A percentile compares a stretch with the other conserved stretches of the same genome.
These are phyloP conservation scores for Leptobrachium leishanense DNA, from an alignment of 2,113 vertebrate species.

Conservation along the genomic window DNA sequence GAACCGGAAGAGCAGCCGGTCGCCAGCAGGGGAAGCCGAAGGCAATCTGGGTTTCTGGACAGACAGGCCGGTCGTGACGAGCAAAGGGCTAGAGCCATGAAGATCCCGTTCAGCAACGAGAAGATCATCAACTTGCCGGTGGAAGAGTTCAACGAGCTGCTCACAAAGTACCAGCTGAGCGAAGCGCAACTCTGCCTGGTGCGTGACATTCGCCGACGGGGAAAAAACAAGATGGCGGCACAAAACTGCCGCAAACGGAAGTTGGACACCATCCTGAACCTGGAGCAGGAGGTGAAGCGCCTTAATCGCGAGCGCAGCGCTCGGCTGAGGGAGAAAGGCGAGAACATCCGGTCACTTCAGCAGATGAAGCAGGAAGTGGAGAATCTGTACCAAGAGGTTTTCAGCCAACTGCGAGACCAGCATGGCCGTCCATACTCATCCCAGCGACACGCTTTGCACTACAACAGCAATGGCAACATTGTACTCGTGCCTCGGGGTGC, in stretches of 20 bases:
- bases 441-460: conserved; percentile 88
- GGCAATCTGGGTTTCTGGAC: conserved; percentile 79
- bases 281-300: conserved; percentile 93
- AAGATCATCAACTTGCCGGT: conserved; percentile 97
- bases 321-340: conserved; percentile 93
- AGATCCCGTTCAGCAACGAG: conserved; percentile 96
- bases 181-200: conserved; percentile 94
- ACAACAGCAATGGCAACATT: conserved; percentile 84
- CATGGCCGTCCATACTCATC: conserved; percentile 90
- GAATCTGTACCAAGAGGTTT: conserved; percentile 92
- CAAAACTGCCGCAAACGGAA: conserved; percentile 98
- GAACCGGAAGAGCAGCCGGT: conserved; percentile 57
- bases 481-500: conserved; percentile 81
- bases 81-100: conserved; percentile 90
- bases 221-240: conserved; percentile 98
- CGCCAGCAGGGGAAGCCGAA: conserved; percentile 76
- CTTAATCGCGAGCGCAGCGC: conserved; percentile 86
- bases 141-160: conserved; percentile 97
- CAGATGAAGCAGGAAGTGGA: conserved; percentile 98
- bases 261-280: conserved; percentile 93
- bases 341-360: conserved; percentile 88
- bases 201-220: conserved; percentile 90
- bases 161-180: conserved; percentile 93
- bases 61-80: conserved; percentile 94
- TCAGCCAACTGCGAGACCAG: conserved; percentile 88